These are phyloP conservation scores for Agriopis aurantiaria DNA, from an alignment of 2,888 invertebrate genomes.

Conservation along the genomic window DNA sequence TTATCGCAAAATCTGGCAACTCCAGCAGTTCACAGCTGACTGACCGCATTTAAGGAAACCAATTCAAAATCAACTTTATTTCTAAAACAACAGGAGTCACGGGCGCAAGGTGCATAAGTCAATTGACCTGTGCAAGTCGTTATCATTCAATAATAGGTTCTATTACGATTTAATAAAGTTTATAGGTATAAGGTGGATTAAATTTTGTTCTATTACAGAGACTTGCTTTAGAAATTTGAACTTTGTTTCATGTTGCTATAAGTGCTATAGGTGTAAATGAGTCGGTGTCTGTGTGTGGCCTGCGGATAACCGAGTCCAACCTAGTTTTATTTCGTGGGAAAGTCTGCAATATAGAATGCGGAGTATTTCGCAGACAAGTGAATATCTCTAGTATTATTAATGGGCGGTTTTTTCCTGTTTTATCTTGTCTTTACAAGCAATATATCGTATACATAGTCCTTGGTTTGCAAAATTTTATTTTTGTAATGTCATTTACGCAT, in stretches of 20 bases:
- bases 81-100: constrained; percentile 17
- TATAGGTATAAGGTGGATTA: constrained; percentile 3
- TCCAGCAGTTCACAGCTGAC: constrained; percentile 24
- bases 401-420: constrained; percentile 22
- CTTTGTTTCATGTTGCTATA: neutral
- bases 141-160: constrained; percentile 31
- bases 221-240: constrained; percentile 11
- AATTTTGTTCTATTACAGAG: neutral
- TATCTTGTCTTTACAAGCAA: neutral
- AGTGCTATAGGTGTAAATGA: constrained; percentile 6
- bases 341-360: constrained; percentile 36
- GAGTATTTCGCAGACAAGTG: constrained; percentile 51
- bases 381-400: constrained; percentile 47
- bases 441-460: neutral
- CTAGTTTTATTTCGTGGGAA: constrained; percentile 53
- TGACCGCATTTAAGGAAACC: constrained; percentile 22
- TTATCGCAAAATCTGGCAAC: constrained; percentile 41
- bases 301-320: constrained; percentile 36
- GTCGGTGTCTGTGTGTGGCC: constrained; percentile 40
- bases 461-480: neutral
- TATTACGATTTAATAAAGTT: constrained; percentile 15
- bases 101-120: constrained; percentile 6
- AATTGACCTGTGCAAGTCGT: constrained; percentile 1
- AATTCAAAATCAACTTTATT: constrained; percentile 29
- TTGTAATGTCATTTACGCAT: neutral